Base-by-base conservation (phyloP, 2,113 vertebrate species). In the Athene noctua region DNA sequence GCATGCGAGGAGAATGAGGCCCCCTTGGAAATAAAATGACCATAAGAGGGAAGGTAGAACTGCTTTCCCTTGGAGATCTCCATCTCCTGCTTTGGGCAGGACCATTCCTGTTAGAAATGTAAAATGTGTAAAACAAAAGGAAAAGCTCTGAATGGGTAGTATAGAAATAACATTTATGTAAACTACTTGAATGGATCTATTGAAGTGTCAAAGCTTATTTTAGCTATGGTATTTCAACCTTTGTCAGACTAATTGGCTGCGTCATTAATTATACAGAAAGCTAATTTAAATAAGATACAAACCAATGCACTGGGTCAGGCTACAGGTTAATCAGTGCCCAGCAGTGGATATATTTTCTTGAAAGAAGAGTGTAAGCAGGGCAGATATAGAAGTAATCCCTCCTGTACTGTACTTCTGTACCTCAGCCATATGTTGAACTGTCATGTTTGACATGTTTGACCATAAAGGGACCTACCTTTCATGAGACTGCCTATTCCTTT, bases 251-350 rank as follows among this genome's bases (percentile, higher is more conserved):
- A 87, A 94, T 92, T 95, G 96, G 68, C 61, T 97, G 66, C 29
- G 0, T 84, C 58, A 40, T 94, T 96, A 91, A 95, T 92, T 96
- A 94, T 65, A 91, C 30, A 91, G 93, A 94, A 92, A 95, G 13
- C 65, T 92, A 94, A 94, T 94, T 91, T 96, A 82, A 94, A 89
- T 91, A 95, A 95, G 67, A 87, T 61, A 87, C 57, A 95, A 95
- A 84, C 61, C 44, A 72, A 65, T 61, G 73, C 46, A 54, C 27
- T 72, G 61, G 61, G 30, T 94, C 80, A 94, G 73, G 40, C 49
- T 82, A 49, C 36, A 46, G 70, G 89, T 94, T 82, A 72, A 52
- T 67, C 15, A 29, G 52, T 85, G 73, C 61, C 77, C 57, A 72
- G 54, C n/a, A 59, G 65, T 34, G 27, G 58, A 73, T 83, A 62